Base-by-base conservation (phyloP, 1,140 invertebrate genomes). In the Pseudomyrmex pallidus region DNA sequence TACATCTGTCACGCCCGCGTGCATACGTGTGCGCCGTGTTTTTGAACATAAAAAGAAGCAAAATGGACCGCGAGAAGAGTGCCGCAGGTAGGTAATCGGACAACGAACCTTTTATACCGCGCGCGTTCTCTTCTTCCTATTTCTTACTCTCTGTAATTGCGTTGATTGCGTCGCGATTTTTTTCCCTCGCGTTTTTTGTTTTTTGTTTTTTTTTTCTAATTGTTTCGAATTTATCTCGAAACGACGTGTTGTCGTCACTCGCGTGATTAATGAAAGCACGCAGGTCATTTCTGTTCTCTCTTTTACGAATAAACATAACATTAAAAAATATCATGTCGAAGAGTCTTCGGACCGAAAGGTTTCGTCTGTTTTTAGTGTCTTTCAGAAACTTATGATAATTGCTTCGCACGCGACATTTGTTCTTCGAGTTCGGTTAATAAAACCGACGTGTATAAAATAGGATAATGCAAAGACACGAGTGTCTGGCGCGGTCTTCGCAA, bases 71-170 rank as follows among this genome's bases (percentile, higher is more conserved):
- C 44, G 54, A 78, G 76, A 48, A 22, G 20, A 80, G n/a, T 62
- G 59, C 8, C 54, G 15, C 66, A 50, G 76, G 44, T 72, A 80
- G 54, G 44, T 78, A 70, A 78, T 78, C 76, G 76, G 44, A 80
- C 76, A 80, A 80, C n/a, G 66, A 80, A 80, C 76, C 54, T 61
- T 15, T 48, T 20, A 35, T 66, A 66, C n/a, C 25, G 50, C 17
- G 35, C 35, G 61, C 22, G 25, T 70, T 48, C 44, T 57, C 50
- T 78, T 77, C 50, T n/a, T 59, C 66, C 17, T 57, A 46, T 57
- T 59, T 15, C 20, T 70, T 20, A 8, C 13, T 66, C n/a, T n/a
- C 68, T 67, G 25, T 67, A 25, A 25, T 62, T 20, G 15, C 22
- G n/a, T 35, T 17, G 1, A 13, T 35, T 25, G 1, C 52, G 22